These are phyloP conservation scores for Euplexia lucipara DNA, from an alignment of 2,888 invertebrate species.

Conservation along the genomic window DNA sequence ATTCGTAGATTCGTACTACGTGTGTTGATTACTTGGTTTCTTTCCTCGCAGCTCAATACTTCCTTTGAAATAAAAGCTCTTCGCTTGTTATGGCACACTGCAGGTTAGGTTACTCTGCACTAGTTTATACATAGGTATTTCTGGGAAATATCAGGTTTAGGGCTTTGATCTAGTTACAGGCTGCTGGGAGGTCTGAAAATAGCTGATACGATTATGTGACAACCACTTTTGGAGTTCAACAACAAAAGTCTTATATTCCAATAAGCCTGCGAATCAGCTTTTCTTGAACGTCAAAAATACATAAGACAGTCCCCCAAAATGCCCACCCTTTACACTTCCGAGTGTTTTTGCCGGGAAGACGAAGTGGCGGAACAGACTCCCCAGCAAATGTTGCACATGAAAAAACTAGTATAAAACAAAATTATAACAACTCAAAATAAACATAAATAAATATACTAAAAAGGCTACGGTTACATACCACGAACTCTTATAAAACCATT, in stretches of 20 bases:
- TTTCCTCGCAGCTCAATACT: slow-evolving; percentile 42
- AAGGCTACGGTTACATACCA: slow-evolving; percentile 44
- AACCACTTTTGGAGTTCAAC: slow-evolving; percentile 25
- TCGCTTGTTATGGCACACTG: slow-evolving; percentile 12
- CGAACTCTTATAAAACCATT: slow-evolving; percentile 42
- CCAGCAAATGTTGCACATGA: background rate
- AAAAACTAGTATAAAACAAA: slow-evolving; percentile 1
- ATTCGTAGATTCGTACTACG: slow-evolving; percentile 55
- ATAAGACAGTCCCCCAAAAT: too few species aligned
- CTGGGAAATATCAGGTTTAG: slow-evolving; percentile 6
- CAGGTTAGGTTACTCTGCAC: slow-evolving; percentile 6
- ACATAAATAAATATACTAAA: too few species aligned
- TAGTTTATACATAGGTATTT: slow-evolving; percentile 7
- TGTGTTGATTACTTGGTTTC: slow-evolving; percentile 53
- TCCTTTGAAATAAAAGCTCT: slow-evolving; percentile 46
- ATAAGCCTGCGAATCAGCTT: too few species aligned
- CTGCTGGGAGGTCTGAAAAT: slow-evolving; percentile 22
- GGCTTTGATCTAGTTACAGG: slow-evolving; percentile 17
- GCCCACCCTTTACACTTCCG: too few species aligned
- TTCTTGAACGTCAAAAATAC: too few species aligned
- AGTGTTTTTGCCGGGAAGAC: too few species aligned
- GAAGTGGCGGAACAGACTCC: too few species aligned
- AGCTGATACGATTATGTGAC: slow-evolving; percentile 21
- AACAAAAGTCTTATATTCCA: too few species aligned
- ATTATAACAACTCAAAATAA: slow-evolving; percentile 1